Conservation (phyloP, 2,888 invertebrate genomes). For the Hydriomena furcata region DNA sequence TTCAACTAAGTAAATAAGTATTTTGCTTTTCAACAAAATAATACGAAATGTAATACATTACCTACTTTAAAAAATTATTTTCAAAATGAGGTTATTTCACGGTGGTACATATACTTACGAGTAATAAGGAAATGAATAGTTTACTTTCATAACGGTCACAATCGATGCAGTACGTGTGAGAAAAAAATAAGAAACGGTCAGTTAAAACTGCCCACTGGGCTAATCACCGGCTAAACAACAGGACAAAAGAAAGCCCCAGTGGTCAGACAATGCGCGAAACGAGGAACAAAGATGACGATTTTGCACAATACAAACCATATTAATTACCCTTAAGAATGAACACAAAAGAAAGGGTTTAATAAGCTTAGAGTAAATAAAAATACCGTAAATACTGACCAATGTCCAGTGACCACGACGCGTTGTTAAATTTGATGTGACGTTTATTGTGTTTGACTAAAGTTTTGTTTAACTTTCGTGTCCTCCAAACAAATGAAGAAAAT, state of each 20-base stretch:
- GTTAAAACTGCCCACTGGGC: conserved; percentile 73
- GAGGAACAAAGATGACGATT: conserved; percentile 69
- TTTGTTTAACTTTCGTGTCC: conserved; percentile 19
- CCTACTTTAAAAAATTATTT: too few species aligned
- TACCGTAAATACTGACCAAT: conserved; percentile 70
- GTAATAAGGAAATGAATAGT: background rate
- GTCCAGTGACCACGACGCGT: conserved; percentile 51
- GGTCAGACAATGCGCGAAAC: conserved; percentile 59
- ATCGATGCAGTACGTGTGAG: conserved; percentile 58
- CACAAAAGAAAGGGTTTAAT: conserved; percentile 77
- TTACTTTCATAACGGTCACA: conserved; percentile 54
- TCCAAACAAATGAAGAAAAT: background rate
- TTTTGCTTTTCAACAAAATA: too few species aligned
- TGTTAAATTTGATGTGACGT: conserved; percentile 68
- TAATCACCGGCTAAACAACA: conserved; percentile 75
- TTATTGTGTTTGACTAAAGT: conserved; percentile 45
- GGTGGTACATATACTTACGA: too few species aligned
- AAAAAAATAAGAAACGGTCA: conserved; percentile 66
- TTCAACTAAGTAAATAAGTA: too few species aligned
- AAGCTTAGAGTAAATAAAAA: conserved; percentile 79
- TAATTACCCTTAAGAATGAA: conserved; percentile 75
- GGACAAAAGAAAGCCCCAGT: conserved; percentile 58
- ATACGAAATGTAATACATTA: background rate
- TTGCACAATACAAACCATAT: conserved; percentile 76
- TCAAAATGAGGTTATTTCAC: too few species aligned